phyloP scores from a whole-genome alignment of 2,113 vertebrate species.

The Stigmatopora argus region DNA sequence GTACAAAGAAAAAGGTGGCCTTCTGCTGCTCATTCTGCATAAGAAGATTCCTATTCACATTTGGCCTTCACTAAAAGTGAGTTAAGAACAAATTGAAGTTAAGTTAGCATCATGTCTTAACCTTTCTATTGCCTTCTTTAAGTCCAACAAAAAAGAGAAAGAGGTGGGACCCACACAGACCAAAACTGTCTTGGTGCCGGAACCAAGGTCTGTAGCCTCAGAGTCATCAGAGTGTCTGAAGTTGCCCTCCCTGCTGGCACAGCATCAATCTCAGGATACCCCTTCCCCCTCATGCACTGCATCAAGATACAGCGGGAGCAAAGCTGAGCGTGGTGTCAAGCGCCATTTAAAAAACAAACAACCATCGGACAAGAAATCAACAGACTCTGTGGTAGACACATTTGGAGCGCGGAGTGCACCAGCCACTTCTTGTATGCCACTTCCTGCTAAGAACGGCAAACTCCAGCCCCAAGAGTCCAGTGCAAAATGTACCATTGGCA shows the following conservation, averaged over 20 bases:
- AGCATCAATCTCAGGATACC: constrained; percentile 25
- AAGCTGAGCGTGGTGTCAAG: constrained; percentile 78
- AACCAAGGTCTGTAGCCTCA: constrained; percentile 22
- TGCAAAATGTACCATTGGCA: constrained; percentile 50
- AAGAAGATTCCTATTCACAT: constrained; percentile 93
- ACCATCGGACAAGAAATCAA: constrained; percentile 43
- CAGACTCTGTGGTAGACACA: constrained; percentile 27
- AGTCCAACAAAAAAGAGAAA: constrained; percentile 81
- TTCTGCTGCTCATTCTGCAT: constrained; percentile 83
- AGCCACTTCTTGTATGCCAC: constrained; percentile 10
- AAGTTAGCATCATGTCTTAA: neutral
- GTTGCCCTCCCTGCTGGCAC: constrained; percentile 10
- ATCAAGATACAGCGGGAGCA: constrained; percentile 60
- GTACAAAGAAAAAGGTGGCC: constrained; percentile 82
- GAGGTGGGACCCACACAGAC: constrained; percentile 59
- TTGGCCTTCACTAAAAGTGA: constrained; percentile 87
- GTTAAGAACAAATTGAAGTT: neutral
- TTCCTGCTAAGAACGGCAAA: constrained; percentile 40
- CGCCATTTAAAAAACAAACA: constrained; percentile 68
- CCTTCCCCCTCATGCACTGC: constrained; percentile 54
- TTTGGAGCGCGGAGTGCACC: constrained; percentile 7
- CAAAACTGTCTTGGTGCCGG: constrained; percentile 72
- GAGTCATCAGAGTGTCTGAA: constrained; percentile 44
- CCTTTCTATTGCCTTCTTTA: constrained; percentile 1
- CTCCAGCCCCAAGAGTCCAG: constrained; percentile 56